Percentiles rank a stretch among this genome's conserved stretches.
These are phyloP conservation scores for Gonatopus flavifemur DNA, from an alignment of 1,140 invertebrate species.

Conservation along the genomic window DNA sequence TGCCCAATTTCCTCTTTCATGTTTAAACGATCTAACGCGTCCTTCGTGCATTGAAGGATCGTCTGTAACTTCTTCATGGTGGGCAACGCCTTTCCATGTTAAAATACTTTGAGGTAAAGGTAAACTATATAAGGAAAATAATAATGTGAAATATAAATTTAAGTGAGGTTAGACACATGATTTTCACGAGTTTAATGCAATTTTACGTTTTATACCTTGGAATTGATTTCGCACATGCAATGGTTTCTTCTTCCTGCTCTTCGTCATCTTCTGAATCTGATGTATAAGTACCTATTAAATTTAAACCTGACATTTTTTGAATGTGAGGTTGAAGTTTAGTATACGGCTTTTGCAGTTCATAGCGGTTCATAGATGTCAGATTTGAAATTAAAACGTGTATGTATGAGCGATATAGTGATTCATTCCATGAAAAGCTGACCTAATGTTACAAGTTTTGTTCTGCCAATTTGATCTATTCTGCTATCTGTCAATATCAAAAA, in stretches of 20 bases:
- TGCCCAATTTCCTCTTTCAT: slow-evolving; percentile 81
- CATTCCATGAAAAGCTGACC: too few species aligned
- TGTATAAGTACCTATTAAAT: slow-evolving; percentile 36
- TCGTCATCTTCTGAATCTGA: slow-evolving; percentile 42
- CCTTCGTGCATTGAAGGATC: slow-evolving; percentile 67
- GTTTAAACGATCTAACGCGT: slow-evolving; percentile 69
- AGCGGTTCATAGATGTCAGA: too few species aligned
- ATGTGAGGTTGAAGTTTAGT: too few species aligned
- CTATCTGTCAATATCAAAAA: too few species aligned
- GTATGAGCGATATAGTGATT: too few species aligned
- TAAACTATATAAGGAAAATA: slow-evolving; percentile 30
- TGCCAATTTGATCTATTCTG: too few species aligned
- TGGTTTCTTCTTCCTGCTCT: slow-evolving; percentile 10
- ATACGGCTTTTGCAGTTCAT: too few species aligned
- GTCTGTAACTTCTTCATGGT: slow-evolving; percentile 52
- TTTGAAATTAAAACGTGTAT: too few species aligned
- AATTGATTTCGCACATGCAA: slow-evolving; percentile 4
- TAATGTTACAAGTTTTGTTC: too few species aligned
- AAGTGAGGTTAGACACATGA: slow-evolving; percentile 3
- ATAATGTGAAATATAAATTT: background rate
- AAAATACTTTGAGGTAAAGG: slow-evolving; percentile 45
- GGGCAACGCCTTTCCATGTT: slow-evolving; percentile 37
- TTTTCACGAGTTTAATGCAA: background rate
- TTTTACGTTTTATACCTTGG: slow-evolving; percentile 14
- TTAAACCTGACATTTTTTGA: slow-evolving; percentile 43